Conservation (phyloP, 2,797 vertebrate species). For the Hoplostethus atlanticus region DNA sequence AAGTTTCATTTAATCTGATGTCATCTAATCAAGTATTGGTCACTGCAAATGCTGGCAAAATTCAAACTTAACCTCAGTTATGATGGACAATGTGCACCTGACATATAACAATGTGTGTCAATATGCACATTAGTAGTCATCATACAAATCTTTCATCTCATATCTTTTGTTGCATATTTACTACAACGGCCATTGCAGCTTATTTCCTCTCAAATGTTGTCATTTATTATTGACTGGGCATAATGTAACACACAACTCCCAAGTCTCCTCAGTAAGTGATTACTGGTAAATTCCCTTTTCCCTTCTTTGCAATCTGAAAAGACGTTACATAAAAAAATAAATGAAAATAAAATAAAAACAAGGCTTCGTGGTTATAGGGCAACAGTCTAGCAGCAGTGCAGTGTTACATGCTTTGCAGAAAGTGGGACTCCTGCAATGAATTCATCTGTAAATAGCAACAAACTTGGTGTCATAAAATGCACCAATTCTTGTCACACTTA, state of each 20-base stretch:
- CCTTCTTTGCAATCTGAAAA: too few relatives aligned
- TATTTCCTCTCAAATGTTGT: background rate
- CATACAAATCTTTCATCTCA: background rate
- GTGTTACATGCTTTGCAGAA: background rate
- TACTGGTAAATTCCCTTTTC: background rate
- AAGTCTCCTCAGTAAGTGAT: background rate
- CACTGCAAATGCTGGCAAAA: background rate
- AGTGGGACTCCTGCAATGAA: background rate
- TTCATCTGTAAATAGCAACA: background rate
- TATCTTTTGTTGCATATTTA: background rate
- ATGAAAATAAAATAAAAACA: too few relatives aligned
- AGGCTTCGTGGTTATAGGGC: too few relatives aligned
- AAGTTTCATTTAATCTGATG: conserved; percentile 1
- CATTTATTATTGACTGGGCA: background rate
- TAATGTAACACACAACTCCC: background rate
- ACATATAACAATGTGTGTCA: too few relatives aligned
- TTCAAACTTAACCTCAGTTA: background rate
- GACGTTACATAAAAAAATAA: too few relatives aligned
- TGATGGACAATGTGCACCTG: too few relatives aligned
- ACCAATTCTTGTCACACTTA: conserved; percentile 19
- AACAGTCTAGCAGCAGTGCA: background rate
- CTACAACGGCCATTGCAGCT: background rate
- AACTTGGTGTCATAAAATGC: background rate
- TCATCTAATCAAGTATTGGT: background rate
- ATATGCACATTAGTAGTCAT: background rate